These are phyloP conservation scores for Hirudo medicinalis DNA, from an alignment of 1,140 invertebrate species.

Conservation along the genomic window DNA sequence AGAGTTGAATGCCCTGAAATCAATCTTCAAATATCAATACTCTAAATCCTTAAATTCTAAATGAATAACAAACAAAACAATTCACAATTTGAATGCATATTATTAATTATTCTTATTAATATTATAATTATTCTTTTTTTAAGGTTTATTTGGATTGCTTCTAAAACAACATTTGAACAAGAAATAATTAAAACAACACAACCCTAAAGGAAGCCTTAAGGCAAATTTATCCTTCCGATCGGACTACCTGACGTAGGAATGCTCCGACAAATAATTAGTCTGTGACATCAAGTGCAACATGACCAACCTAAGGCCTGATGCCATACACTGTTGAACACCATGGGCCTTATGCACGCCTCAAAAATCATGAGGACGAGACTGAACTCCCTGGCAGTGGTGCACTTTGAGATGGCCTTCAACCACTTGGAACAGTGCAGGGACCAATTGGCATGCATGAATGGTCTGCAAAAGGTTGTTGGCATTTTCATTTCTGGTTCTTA, in stretches of 20 bases:
- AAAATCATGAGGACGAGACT: slow-evolving; percentile 70
- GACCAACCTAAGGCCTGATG: slow-evolving; percentile 60
- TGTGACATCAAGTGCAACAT: neutral
- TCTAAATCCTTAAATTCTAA: too few species aligned
- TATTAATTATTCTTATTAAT: too few species aligned
- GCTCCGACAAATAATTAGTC: too few species aligned
- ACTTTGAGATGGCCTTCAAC: slow-evolving; percentile 69
- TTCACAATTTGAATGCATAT: too few species aligned
- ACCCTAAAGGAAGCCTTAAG: neutral
- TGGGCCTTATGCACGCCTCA: slow-evolving; percentile 75
- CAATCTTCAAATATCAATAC: neutral
- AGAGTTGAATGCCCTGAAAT: slow-evolving; percentile 57
- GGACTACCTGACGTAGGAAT: too few species aligned
- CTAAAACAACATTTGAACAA: neutral
- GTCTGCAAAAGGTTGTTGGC: slow-evolving; percentile 23
- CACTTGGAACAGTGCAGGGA: slow-evolving; percentile 69
- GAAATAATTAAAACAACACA: neutral
- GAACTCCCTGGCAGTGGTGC: slow-evolving; percentile 70
- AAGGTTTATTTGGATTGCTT: too few species aligned
- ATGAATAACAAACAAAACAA: too few species aligned
- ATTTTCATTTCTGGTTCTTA: too few species aligned
- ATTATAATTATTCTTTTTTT: too few species aligned
- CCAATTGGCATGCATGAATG: slow-evolving; percentile 91
- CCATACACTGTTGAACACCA: slow-evolving; percentile 83
- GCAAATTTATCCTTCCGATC: too few species aligned